Evolutionary conservation across 2,797 vertebrate species (phyloP).

Genomic region (Spatula clypeata): DNA sequence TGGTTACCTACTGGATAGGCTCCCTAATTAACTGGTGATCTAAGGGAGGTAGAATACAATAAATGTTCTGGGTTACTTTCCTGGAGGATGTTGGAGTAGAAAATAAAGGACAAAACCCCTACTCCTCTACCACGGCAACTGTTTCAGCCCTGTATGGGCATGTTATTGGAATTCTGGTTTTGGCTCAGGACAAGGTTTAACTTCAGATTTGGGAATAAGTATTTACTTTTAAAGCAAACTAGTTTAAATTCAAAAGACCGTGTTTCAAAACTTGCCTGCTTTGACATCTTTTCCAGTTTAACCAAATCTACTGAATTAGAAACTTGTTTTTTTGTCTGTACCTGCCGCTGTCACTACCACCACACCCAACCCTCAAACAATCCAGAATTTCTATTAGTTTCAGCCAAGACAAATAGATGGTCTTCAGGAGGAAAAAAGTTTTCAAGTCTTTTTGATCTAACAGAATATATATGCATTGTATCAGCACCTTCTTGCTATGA

Average conservation of each 20-base stretch:
- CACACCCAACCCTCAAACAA: neutral
- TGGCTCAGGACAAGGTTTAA: neutral
- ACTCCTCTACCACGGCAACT: neutral
- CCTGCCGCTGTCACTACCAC: neutral
- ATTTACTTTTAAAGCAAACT: too few relatives aligned
- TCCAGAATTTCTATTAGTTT: neutral
- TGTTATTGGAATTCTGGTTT: neutral
- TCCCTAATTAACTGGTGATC: neutral
- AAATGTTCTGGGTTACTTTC: neutral
- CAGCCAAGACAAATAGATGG: neutral
- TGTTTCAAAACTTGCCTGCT: neutral
- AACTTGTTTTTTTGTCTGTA: neutral
- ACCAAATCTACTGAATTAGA: neutral
- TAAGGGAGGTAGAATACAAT: fast-evolving
- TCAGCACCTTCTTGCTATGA: neutral
- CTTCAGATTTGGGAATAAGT: neutral
- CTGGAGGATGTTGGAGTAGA: neutral
- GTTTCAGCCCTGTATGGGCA: neutral
- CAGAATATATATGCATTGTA: neutral
- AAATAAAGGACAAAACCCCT: neutral
- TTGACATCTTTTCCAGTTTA: neutral
- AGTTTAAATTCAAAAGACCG: neutral
- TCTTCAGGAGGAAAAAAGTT: neutral
- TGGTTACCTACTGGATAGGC: neutral
- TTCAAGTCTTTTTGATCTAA: neutral